Conservation (phyloP, 2,888 invertebrate genomes). For the Rutpela maculata region DNA sequence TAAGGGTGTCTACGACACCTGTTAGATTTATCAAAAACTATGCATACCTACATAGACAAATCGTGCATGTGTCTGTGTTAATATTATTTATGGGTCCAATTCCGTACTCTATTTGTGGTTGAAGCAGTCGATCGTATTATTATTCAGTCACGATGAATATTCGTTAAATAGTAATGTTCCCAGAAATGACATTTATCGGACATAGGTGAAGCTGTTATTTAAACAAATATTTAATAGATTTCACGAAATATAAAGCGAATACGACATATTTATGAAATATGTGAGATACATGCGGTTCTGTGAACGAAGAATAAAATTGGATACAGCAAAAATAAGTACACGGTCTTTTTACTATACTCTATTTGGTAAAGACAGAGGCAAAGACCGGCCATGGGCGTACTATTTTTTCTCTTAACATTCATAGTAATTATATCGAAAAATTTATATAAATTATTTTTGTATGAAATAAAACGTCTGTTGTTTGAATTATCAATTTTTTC, state of each 20-base stretch:
- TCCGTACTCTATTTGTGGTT: neutral
- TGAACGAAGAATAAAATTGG: no score
- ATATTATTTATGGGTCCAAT: neutral
- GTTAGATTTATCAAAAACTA: neutral
- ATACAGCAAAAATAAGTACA: no score
- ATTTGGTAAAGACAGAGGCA: no score
- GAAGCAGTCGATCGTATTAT: neutral
- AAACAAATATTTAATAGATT: neutral
- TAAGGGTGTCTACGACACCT: neutral
- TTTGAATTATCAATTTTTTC: no score
- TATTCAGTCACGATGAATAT: neutral
- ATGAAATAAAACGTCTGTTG: no score
- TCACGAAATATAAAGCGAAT: neutral
- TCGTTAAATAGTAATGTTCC: neutral
- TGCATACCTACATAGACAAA: neutral
- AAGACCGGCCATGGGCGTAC: no score
- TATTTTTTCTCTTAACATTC: no score
- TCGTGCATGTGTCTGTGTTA: neutral
- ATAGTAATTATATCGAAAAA: no score
- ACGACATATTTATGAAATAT: no score
- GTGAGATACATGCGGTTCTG: no score
- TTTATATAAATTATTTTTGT: no score
- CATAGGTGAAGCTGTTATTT: neutral
- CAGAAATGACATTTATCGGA: neutral
- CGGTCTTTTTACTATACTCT: no score